These are phyloP conservation scores for Congeria kusceri DNA, from an alignment of 2,888 invertebrate species.

Conservation along the genomic window DNA sequence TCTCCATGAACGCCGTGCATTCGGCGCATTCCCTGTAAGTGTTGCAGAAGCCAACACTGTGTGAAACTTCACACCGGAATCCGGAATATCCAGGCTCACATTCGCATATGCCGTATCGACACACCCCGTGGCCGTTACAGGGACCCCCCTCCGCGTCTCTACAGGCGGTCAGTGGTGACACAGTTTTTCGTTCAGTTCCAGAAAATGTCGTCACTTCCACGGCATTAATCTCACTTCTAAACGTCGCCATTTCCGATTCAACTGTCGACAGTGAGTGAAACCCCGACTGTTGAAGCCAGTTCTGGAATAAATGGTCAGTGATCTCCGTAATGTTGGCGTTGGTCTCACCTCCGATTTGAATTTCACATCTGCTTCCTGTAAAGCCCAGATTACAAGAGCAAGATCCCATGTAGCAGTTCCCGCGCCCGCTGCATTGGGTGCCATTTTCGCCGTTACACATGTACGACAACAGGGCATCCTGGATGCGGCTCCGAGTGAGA, in stretches of 20 bases:
- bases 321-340: not conserved
- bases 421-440: constrained; percentile 33
- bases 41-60: constrained; percentile 34
- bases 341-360: not conserved
- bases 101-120: constrained; percentile 32
- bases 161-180: constrained; percentile 15
- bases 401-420: constrained; percentile 18
- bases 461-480: constrained; percentile 36
- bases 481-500: no score
- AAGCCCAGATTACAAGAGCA: constrained; percentile 27
- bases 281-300: not conserved
- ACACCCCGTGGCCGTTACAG: constrained; percentile 45
- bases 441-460: constrained; percentile 35
- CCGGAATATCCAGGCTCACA: constrained; percentile 44
- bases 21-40: constrained; percentile 49
- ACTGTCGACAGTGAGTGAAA: not conserved
- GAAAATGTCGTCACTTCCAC: not conserved
- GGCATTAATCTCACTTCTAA: not conserved
- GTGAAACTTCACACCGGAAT: constrained; percentile 33
- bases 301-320: not conserved
- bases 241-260: not conserved
- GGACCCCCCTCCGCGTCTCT: constrained; percentile 11
- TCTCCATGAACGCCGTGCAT: constrained; percentile 38
- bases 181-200: not conserved
- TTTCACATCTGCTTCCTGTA: constrained; percentile 27